Conservation (phyloP, 2,797 vertebrate species). For the Enteromius anoplus region DNA sequence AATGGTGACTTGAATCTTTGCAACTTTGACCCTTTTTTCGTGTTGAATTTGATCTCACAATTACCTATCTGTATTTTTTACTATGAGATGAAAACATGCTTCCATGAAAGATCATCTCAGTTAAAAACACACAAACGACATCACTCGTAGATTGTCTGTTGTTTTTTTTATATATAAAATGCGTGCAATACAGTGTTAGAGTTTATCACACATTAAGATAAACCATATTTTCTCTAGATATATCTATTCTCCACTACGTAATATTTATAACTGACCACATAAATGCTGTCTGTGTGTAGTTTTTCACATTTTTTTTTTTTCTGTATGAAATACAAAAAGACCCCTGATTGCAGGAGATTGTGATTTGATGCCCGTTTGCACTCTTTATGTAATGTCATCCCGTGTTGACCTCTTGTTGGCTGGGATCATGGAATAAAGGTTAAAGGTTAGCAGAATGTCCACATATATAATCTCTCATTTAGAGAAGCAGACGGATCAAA, state of each 20-base stretch:
- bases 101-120: not conserved
- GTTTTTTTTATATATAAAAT: constrained; percentile 78
- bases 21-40: not conserved
- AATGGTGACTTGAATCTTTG: not conserved
- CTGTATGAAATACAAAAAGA: constrained; percentile 66
- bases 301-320: constrained; percentile 66
- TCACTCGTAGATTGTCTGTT: constrained; percentile 71
- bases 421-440: constrained; percentile 57
- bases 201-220: constrained; percentile 84
- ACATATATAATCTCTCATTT: constrained; percentile 72
- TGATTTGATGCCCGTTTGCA: constrained; percentile 61
- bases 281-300: constrained; percentile 79
- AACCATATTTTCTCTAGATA: constrained; percentile 78
- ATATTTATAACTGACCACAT: constrained; percentile 80
- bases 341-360: constrained; percentile 71
- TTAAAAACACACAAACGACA: constrained; percentile 70
- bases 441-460: constrained; percentile 54
- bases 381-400: constrained; percentile 63
- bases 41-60: not conserved
- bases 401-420: constrained; percentile 51
- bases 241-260: constrained; percentile 81
- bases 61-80: not conserved
- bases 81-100: not conserved
- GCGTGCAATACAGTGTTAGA: constrained; percentile 84
- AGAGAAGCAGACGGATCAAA: constrained; percentile 69